phyloP scores from a whole-genome alignment of 2,797 vertebrate species.

The Sebastes dallii region DNA sequence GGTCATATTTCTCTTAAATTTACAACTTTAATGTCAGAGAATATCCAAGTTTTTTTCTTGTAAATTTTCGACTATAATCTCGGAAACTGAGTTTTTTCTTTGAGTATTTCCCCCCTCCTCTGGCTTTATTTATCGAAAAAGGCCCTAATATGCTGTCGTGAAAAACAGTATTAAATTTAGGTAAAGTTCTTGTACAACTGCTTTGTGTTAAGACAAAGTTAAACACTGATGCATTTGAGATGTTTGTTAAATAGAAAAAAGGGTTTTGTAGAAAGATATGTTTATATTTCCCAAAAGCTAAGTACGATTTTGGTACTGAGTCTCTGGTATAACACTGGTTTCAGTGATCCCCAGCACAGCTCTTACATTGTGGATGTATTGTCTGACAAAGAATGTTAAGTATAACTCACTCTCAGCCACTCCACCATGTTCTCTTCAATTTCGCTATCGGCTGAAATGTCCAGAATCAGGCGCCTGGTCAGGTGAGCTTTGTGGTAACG shows the following conservation, averaged over 20 bases:
- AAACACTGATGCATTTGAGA: not conserved
- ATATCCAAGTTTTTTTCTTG: not conserved
- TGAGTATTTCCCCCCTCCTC: no score
- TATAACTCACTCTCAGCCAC: slow-evolving; percentile 90
- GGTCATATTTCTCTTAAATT: not conserved
- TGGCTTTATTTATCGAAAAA: no score
- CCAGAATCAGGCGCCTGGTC: slow-evolving; percentile 94
- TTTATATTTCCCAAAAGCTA: not conserved
- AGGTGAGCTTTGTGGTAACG: slow-evolving; percentile 98
- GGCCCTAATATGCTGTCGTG: not conserved
- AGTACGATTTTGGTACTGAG: not conserved
- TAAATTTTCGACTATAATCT: not conserved
- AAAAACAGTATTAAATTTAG: not conserved
- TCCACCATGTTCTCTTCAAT: slow-evolving; percentile 99
- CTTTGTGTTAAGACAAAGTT: not conserved
- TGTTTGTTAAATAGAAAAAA: not conserved
- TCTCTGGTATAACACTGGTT: not conserved
- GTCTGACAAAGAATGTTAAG: not conserved
- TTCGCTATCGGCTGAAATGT: slow-evolving; percentile 98
- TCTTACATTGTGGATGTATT: no score
- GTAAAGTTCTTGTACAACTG: not conserved
- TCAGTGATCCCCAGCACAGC: not conserved
- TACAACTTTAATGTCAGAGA: not conserved
- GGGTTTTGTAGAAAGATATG: not conserved
- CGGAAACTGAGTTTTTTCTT: no score